Conservation (phyloP, 2,797 vertebrate genomes). For the Pipistrellus pipistrellus region DNA sequence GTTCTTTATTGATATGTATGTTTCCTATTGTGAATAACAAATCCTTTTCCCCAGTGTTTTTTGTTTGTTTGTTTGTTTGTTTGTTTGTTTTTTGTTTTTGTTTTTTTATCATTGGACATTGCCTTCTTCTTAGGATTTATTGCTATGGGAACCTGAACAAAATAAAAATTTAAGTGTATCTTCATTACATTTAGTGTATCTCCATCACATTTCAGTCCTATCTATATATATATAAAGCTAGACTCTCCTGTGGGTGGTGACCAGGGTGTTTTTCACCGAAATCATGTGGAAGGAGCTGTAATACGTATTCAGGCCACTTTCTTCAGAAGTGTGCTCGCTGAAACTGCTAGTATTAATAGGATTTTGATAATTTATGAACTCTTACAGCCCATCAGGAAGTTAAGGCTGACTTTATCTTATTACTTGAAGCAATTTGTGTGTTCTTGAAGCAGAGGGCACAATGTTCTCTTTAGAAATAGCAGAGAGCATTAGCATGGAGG, state of each 20-base stretch:
- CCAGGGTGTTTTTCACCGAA: background rate
- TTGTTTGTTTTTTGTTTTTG: too few species aligned
- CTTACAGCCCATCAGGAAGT: background rate
- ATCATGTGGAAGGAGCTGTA: background rate
- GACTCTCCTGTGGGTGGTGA: background rate
- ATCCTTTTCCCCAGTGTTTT: background rate
- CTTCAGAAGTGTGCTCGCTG: background rate
- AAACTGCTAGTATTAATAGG: background rate
- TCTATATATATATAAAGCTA: background rate
- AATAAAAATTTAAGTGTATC: constrained; percentile 8
- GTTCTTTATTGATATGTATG: background rate
- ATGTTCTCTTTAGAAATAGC: background rate
- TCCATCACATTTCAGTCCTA: constrained; percentile 20
- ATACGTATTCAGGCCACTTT: background rate
- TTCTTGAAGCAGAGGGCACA: background rate
- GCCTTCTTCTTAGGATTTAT: background rate
- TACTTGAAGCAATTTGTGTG: constrained; percentile 11
- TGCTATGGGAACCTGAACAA: background rate
- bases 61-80: too few species aligned
- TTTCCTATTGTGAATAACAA: background rate
- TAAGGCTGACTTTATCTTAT: background rate
- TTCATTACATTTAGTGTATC: background rate
- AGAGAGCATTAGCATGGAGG: background rate
- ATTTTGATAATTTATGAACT: constrained; percentile 1
- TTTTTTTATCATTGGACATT: background rate